phyloP scores from a whole-genome alignment of 2,888 invertebrate genomes.

The Melanostoma scalare region DNA sequence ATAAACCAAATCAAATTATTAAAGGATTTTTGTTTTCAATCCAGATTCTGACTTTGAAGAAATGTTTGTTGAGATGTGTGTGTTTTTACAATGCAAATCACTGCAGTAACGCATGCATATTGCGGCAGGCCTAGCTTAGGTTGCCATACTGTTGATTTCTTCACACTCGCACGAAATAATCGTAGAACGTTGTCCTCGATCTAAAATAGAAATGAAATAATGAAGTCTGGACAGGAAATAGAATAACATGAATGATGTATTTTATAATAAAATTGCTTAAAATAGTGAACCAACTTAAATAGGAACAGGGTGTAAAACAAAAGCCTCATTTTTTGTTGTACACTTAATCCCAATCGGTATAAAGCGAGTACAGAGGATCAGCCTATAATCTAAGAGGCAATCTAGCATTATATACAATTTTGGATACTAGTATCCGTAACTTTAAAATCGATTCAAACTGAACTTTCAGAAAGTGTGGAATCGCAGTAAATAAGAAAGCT shows the following conservation, averaged over 20 bases:
- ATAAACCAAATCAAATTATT: conserved; percentile 54
- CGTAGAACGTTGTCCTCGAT: conserved; percentile 2
- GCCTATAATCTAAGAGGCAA: no score
- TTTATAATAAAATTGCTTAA: no score
- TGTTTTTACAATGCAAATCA: conserved; percentile 57
- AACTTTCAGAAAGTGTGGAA: no score
- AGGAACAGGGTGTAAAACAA: no score
- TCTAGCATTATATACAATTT: no score
- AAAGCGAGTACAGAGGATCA: no score
- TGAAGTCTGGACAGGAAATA: neutral
- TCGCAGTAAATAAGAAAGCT: no score
- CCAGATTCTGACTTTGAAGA: conserved; percentile 56
- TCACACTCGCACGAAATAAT: conserved; percentile 55
- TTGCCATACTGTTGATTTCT: conserved; percentile 57
- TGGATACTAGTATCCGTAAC: no score
- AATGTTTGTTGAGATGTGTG: conserved; percentile 29
- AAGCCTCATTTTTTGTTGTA: no score
- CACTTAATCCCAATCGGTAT: no score
- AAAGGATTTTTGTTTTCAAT: conserved; percentile 17
- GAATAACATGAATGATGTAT: neutral
- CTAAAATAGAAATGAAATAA: conserved; percentile 23
- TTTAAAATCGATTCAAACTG: no score
- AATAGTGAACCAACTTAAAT: no score
- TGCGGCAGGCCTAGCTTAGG: conserved; percentile 53
- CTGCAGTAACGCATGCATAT: conserved; percentile 62